Percentiles rank a stretch among this genome's conserved stretches.
These are phyloP conservation scores for Pseudomyrmex cubaensis DNA, from an alignment of 1,140 invertebrate genomes.

Conservation along the genomic window DNA sequence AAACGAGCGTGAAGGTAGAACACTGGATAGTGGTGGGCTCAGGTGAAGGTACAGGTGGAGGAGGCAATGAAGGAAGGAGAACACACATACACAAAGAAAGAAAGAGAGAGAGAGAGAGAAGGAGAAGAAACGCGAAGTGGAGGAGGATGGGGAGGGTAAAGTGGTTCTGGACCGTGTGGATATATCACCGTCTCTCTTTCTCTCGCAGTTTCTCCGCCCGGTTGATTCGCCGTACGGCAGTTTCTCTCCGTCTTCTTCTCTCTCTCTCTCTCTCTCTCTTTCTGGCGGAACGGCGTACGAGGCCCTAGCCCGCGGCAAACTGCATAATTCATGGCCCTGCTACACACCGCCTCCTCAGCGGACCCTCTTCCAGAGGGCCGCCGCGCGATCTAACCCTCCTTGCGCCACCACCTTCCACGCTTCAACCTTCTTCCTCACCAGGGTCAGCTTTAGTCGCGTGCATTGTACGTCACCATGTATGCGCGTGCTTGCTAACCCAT, in stretches of 20 bases:
- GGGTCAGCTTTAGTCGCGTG: conserved; percentile 73
- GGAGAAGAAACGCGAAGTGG: conserved; percentile 57
- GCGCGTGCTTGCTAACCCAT: conserved; percentile 20
- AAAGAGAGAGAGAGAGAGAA: conserved; percentile 7
- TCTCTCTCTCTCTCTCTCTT: conserved; percentile 61
- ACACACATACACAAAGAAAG: no score
- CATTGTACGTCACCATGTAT: conserved; percentile 71
- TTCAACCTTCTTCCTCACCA: conserved; percentile 57
- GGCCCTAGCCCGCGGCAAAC: conserved; percentile 79
- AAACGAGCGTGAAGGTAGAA: conserved; percentile 59
- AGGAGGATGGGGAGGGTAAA: conserved; percentile 67
- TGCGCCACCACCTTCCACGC: conserved; percentile 46
- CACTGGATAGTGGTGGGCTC: conserved; percentile 49
- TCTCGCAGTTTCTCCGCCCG: conserved; percentile 33
- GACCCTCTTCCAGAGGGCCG: conserved; percentile 62
- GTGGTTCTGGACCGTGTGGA: conserved; percentile 69
- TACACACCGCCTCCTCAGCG: conserved; percentile 74
- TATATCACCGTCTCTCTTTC: conserved; percentile 43
- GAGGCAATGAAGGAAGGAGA: background rate
- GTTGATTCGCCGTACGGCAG: conserved; percentile 58
- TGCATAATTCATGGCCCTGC: conserved; percentile 84
- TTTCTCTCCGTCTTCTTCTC: conserved; percentile 24
- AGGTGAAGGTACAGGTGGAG: conserved; percentile 67
- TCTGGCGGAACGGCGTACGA: conserved; percentile 55
- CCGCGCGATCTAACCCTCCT: conserved; percentile 48